phyloP scores from a whole-genome alignment of 1,140 invertebrate species.

The Aricia agestis region DNA sequence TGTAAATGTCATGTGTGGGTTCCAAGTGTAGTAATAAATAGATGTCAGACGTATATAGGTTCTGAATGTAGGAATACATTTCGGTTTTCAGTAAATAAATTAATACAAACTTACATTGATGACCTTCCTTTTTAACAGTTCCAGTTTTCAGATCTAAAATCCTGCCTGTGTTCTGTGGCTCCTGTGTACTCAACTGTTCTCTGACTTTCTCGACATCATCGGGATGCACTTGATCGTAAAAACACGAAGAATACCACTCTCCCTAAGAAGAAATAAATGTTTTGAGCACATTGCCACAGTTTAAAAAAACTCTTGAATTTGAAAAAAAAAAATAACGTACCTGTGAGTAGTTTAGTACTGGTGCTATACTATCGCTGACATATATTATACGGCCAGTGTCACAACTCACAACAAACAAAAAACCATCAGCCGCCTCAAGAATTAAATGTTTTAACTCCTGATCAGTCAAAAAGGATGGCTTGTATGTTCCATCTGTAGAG shows the following conservation, averaged over 20 bases:
- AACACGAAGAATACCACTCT: constrained; percentile 97
- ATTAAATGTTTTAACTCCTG: constrained; percentile 99
- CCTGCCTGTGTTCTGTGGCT: constrained; percentile 96
- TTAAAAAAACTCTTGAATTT: constrained; percentile 18
- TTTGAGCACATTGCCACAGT: neutral
- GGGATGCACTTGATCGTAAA: constrained; percentile 97
- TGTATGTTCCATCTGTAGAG: constrained; percentile 94
- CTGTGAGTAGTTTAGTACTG: constrained; percentile 97
- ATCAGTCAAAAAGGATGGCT: constrained; percentile 99
- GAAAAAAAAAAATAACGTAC: constrained; percentile 52
- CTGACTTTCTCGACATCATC: constrained; percentile 99
- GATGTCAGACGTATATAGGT: too few species aligned
- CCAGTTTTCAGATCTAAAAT: constrained; percentile 98
- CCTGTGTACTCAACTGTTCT: constrained; percentile 97
- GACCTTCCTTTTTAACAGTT: constrained; percentile 98
- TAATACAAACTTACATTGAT: constrained; percentile 89
- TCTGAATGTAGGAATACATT: too few species aligned
- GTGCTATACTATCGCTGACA: constrained; percentile 98
- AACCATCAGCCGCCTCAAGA: constrained; percentile 98
- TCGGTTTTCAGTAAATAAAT: too few species aligned
- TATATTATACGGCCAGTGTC: constrained; percentile 98
- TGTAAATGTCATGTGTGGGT: too few species aligned
- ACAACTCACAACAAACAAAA: constrained; percentile 98
- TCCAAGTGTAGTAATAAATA: too few species aligned
- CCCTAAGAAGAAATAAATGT: constrained; percentile 75